Evolutionary conservation across 2,113 vertebrate species (phyloP).

Genomic region (Poeciliopsis retropinna): DNA sequence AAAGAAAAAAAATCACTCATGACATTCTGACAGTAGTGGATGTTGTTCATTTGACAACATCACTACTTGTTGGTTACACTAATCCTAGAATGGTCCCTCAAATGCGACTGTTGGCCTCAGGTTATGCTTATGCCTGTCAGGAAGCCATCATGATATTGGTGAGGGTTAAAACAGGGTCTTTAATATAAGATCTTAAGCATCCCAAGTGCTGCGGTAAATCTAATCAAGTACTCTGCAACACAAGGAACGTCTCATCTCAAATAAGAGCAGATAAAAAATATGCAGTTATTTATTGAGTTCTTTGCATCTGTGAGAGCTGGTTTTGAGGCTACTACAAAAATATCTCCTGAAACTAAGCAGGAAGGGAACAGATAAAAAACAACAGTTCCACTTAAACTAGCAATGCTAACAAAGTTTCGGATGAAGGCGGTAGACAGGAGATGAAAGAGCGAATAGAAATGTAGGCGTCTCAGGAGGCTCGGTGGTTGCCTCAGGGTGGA

Average conservation of each 20-base stretch:
- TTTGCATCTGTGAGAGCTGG: slow-evolving; percentile 15
- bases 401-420: slow-evolving; percentile 55
- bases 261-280: slow-evolving; percentile 2
- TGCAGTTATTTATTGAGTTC: not conserved
- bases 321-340: slow-evolving; percentile 35
- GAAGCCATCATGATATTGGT: not conserved
- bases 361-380: slow-evolving; percentile 38
- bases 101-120: not conserved
- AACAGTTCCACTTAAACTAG: slow-evolving; percentile 43
- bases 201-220: not conserved
- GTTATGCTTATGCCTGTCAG: not conserved
- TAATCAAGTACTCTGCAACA: not conserved
- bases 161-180: not conserved
- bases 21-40: not conserved
- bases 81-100: not conserved
- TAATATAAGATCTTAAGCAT: not conserved
- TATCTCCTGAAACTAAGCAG: slow-evolving; percentile 32
- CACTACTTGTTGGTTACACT: not conserved
- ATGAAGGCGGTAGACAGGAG: slow-evolving; percentile 63
- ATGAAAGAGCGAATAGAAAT: slow-evolving; percentile 56
- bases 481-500: slow-evolving; percentile 64
- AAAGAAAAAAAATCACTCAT: not conserved
- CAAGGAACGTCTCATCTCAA: slow-evolving; percentile 1
- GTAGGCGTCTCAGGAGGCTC: slow-evolving; percentile 56
- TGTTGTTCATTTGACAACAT: not conserved